Conservation (phyloP, 2,888 invertebrate species). For the Toxonevra muliebris region DNA sequence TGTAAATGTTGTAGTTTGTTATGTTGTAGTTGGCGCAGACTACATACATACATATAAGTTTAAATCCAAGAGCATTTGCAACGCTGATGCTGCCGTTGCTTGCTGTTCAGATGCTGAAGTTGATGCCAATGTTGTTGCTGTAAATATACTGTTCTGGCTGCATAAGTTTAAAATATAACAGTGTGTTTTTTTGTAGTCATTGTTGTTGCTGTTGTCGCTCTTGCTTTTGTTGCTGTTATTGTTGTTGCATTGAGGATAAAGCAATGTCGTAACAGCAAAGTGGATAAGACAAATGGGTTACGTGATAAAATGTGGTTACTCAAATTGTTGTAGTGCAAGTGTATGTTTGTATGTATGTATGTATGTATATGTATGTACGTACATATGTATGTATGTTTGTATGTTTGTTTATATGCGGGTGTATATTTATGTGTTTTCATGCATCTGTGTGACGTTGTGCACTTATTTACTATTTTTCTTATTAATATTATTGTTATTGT, state of each 20-base stretch:
- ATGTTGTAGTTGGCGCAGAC: too few relatives aligned
- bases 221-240: constrained; percentile 21
- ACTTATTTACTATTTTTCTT: constrained; percentile 52
- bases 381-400: constrained; percentile 25
- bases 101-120: background rate
- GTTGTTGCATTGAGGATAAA: constrained; percentile 39
- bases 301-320: constrained; percentile 62
- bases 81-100: background rate
- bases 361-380: constrained; percentile 24
- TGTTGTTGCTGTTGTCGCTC: constrained; percentile 21
- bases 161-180: constrained; percentile 24
- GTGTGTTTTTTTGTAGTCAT: constrained; percentile 11
- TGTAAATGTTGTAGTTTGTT: too few relatives aligned
- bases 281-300: constrained; percentile 62
- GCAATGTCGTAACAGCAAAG: constrained; percentile 46
- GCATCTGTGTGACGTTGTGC: constrained; percentile 39
- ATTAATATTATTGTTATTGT: background rate
- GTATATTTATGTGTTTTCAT: constrained; percentile 17
- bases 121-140: background rate
- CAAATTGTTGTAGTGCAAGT: constrained; percentile 57
- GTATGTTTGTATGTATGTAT: constrained; percentile 23
- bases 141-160: background rate
- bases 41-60: too few relatives aligned
- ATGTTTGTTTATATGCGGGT: constrained; percentile 22
- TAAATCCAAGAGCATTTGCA: background rate